phyloP scores from a whole-genome alignment of 2,888 invertebrate genomes.

The Timema cristinae region DNA sequence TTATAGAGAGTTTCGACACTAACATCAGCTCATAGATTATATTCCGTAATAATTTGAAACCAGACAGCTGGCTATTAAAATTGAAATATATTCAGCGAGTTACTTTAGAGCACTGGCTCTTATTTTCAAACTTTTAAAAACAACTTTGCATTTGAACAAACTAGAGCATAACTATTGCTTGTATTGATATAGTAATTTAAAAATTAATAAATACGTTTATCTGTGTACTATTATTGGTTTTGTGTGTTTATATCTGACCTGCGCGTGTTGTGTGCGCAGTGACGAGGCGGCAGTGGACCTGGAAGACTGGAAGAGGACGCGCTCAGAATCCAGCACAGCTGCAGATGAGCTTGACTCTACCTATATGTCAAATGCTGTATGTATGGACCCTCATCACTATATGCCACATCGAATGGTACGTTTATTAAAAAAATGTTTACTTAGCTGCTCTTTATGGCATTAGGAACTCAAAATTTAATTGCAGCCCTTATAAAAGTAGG shows the following conservation, averaged over 20 bases:
- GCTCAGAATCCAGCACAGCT: constrained; percentile 67
- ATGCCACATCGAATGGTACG: constrained; percentile 13
- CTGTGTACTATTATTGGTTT: constrained; percentile 25
- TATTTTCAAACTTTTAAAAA: too few relatives aligned
- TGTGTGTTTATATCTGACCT: constrained; percentile 31
- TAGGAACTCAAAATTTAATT: too few relatives aligned
- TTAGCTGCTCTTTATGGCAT: too few relatives aligned
- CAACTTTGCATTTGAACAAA: too few relatives aligned
- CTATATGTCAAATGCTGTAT: constrained; percentile 19
- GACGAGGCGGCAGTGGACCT: constrained; percentile 68
- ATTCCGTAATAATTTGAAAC: too few relatives aligned
- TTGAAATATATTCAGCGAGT: too few relatives aligned
- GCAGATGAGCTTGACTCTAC: constrained; percentile 58
- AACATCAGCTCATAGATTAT: too few relatives aligned
- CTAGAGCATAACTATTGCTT: too few relatives aligned
- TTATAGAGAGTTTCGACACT: too few relatives aligned
- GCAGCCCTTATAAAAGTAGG: too few relatives aligned
- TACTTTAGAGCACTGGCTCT: too few relatives aligned
- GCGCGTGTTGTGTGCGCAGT: constrained; percentile 50
- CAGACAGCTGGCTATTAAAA: too few relatives aligned
- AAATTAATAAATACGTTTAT: not conserved
- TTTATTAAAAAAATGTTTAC: not conserved
- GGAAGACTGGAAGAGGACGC: constrained; percentile 65
- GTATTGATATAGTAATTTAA: not conserved
- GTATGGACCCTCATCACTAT: constrained; percentile 30